These are phyloP conservation scores for Drosophila planitibia DNA, from an alignment of 2,888 invertebrate species.

Conservation along the genomic window DNA sequence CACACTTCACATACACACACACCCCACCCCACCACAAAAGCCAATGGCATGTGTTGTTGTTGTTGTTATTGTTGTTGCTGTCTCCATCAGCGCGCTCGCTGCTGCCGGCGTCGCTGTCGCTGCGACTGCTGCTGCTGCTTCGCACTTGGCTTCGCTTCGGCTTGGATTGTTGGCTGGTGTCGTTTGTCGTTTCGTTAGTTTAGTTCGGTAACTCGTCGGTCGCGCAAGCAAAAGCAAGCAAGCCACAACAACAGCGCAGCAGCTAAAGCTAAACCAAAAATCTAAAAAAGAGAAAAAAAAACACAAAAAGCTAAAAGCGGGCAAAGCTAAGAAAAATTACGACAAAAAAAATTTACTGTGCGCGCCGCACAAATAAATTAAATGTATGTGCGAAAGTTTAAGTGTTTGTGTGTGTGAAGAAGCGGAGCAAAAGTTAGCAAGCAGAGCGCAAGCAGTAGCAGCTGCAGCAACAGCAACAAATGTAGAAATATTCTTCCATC, in stretches of 20 bases:
- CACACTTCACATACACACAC: conserved; percentile 36
- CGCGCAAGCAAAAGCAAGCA: conserved; percentile 80
- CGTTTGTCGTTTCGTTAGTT: conserved; percentile 79
- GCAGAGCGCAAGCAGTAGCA: conserved; percentile 23
- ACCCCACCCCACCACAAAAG: conserved; percentile 40
- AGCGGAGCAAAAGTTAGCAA: conserved; percentile 4
- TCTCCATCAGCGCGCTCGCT: conserved; percentile 46
- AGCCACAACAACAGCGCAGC: conserved; percentile 20
- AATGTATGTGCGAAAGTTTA: conserved; percentile 28
- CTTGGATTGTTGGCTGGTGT: conserved; percentile 60
- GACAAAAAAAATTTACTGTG: conserved; percentile 47
- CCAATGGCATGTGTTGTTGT: conserved; percentile 45
- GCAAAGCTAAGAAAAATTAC: conserved; percentile 60
- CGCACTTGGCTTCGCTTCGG: conserved; percentile 70
- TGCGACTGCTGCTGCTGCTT: conserved; percentile 49
- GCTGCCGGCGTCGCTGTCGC: conserved; percentile 50
- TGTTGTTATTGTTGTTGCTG: conserved; percentile 47
- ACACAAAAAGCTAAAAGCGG: conserved; percentile 22
- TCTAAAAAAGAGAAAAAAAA: conserved; percentile 7
- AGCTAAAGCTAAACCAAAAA: conserved; percentile 29
- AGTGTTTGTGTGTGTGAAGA: conserved; percentile 6
- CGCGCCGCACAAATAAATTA: conserved; percentile 53
- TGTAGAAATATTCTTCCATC: conserved; percentile 25
- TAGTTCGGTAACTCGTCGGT: conserved; percentile 84
- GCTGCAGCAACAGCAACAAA: conserved; percentile 34